Evolutionary conservation across 1,140 invertebrate species (phyloP).

Genomic region (fruit fly (Drosophila melanogaster)): DNA sequence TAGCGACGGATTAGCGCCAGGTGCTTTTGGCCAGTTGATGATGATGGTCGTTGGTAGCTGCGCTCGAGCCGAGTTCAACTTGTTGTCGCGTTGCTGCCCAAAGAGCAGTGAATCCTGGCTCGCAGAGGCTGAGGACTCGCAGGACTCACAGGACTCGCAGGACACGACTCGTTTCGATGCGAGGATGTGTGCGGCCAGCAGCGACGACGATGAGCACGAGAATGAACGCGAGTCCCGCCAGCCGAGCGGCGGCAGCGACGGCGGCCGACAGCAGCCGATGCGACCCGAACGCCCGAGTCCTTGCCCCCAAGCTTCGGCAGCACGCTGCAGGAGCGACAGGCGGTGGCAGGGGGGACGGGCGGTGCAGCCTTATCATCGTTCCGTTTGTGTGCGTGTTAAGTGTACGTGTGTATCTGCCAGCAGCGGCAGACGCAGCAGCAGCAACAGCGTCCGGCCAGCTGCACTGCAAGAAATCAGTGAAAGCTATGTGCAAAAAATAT

Average conservation of each 20-base stretch:
- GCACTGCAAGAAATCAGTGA: neutral
- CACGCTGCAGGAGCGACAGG: neutral
- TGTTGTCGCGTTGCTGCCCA: slow-evolving; percentile 71
- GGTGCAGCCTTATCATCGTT: slow-evolving; percentile 58
- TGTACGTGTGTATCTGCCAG: slow-evolving; percentile 48
- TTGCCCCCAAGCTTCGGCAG: slow-evolving; percentile 1
- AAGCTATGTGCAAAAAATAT: neutral
- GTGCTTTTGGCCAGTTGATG: slow-evolving; percentile 7
- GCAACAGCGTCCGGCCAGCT: slow-evolving; percentile 54
- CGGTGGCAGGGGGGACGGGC: neutral
- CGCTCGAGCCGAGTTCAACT: slow-evolving; percentile 62
- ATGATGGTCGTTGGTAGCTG: slow-evolving; percentile 11
- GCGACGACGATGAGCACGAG: slow-evolving; percentile 73
- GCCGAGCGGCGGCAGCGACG: slow-evolving; percentile 18
- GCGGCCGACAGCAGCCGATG: slow-evolving; percentile 2
- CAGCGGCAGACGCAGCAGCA: slow-evolving; percentile 29
- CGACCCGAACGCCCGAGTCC: slow-evolving; percentile 5
- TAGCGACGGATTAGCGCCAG: slow-evolving; percentile 23
- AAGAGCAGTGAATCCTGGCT: slow-evolving; percentile 53
- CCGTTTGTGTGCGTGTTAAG: slow-evolving; percentile 66
- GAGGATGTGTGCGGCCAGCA: slow-evolving; percentile 65
- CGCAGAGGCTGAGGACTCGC: slow-evolving; percentile 18
- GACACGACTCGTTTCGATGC: slow-evolving; percentile 31
- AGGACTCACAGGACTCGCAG: neutral
- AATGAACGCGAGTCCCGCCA: slow-evolving; percentile 46